Conservation (phyloP, 2,113 vertebrate species). For the human (Homo sapiens) region GRCh38 chr13:36917001-36917500, state of each 20-base stretch:
- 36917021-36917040: background rate
- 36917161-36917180: background rate
- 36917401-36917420: slow-evolving; percentile 26
- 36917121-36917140: background rate
- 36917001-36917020: background rate
- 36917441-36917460: slow-evolving; percentile 58
- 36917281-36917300: slow-evolving; percentile 34
- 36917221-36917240: slow-evolving; percentile 2
- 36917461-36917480: slow-evolving; percentile 61
- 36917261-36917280: slow-evolving; percentile 30
- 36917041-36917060: background rate
- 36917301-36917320: background rate
- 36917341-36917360: background rate
- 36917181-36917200: background rate
- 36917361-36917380: background rate
- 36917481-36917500: slow-evolving; percentile 30
- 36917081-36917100: background rate
- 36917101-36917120: background rate
- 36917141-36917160: background rate
- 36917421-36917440: slow-evolving; percentile 46
- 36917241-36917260: slow-evolving; percentile 47
- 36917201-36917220: background rate
- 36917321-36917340: background rate
- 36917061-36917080: background rate
- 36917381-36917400: slow-evolving; percentile 44